Conservation (phyloP, 2,888 invertebrate species). For the Esperia sulphurella region DNA sequence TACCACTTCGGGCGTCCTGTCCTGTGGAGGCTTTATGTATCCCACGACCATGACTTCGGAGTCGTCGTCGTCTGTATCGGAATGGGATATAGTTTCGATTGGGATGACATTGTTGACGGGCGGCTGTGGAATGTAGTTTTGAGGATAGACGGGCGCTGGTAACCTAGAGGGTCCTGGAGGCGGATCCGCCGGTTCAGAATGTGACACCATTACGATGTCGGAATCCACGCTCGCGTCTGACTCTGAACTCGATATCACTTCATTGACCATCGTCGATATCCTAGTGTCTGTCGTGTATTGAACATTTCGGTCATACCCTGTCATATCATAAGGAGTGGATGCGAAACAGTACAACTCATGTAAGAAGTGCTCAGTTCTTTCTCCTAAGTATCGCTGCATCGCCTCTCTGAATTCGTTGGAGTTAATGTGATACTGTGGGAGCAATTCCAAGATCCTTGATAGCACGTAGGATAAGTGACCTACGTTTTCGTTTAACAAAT, state of each 20-base stretch:
- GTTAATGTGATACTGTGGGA: slow-evolving; percentile 83
- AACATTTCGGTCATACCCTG: slow-evolving; percentile 86
- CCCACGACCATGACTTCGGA: slow-evolving; percentile 82
- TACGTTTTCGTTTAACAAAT: slow-evolving; percentile 82
- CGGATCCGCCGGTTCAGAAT: slow-evolving; percentile 38
- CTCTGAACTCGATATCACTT: slow-evolving; percentile 67
- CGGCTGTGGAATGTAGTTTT: slow-evolving; percentile 39
- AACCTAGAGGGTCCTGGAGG: slow-evolving; percentile 25
- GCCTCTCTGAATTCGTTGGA: slow-evolving; percentile 85
- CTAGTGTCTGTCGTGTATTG: slow-evolving; percentile 80
- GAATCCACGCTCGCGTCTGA: slow-evolving; percentile 55
- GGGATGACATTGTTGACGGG: slow-evolving; percentile 46
- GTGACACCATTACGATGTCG: slow-evolving; percentile 57
- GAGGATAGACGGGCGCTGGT: slow-evolving; percentile 44
- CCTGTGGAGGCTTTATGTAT: slow-evolving; percentile 82
- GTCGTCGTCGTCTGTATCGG: slow-evolving; percentile 69
- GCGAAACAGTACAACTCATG: slow-evolving; percentile 94
- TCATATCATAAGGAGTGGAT: slow-evolving; percentile 91
- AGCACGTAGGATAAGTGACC: slow-evolving; percentile 83
- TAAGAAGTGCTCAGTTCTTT: slow-evolving; percentile 90
- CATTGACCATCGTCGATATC: slow-evolving; percentile 77
- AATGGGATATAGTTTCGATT: slow-evolving; percentile 70
- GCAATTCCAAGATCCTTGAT: slow-evolving; percentile 83
- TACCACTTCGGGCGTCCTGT: slow-evolving; percentile 83
- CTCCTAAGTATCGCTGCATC: slow-evolving; percentile 83